Conservation (phyloP, 1,140 invertebrate species). For the Drosophila biarmipes region DNA sequence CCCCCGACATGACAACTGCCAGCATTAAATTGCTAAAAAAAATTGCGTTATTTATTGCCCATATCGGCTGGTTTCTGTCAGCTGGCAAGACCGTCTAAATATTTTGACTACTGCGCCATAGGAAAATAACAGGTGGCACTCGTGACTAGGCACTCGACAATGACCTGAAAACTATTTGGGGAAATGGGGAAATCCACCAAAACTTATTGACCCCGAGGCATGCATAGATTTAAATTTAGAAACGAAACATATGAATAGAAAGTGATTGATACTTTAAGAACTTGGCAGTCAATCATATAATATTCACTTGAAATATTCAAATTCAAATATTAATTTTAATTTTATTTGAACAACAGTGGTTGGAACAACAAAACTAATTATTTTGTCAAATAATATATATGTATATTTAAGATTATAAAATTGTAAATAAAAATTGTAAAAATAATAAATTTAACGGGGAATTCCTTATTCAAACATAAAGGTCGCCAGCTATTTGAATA, state of each 20-base stretch:
- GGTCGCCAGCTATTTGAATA: no score
- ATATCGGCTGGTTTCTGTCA: conserved; percentile 6
- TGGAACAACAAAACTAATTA: no score
- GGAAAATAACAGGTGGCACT: conserved; percentile 16
- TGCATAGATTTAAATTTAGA: conserved; percentile 4
- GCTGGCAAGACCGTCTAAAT: neutral
- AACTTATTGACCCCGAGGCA: conserved; percentile 4
- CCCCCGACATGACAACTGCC: conserved; percentile 14
- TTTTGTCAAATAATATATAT: no score
- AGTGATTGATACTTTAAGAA: neutral
- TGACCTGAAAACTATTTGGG: neutral
- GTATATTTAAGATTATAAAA: no score
- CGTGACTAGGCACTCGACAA: neutral
- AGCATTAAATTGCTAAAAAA: conserved; percentile 1
- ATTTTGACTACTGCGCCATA: neutral
- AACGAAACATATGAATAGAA: neutral
- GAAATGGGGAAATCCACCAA: neutral
- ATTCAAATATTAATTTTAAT: no score
- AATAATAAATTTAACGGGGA: no score
- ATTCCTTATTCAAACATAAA: no score
- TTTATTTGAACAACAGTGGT: no score
- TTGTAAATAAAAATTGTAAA: no score
- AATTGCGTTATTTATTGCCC: conserved; percentile 21
- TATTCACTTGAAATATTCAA: no score
- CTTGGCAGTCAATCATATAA: neutral